Conservation (phyloP, 2,888 invertebrate genomes). For the Seira ritae region DNA sequence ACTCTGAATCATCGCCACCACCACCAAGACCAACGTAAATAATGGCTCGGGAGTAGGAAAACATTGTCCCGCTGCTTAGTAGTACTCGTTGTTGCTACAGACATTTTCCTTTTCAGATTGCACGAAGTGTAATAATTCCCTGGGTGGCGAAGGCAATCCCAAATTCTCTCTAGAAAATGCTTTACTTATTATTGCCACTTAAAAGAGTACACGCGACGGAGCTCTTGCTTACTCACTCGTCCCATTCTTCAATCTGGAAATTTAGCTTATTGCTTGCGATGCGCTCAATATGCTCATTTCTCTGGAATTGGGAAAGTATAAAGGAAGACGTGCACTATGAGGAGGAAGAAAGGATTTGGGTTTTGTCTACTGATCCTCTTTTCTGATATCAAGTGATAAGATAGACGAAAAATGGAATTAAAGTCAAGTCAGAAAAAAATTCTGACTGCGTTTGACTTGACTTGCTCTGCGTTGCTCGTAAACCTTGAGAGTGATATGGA, state of each 20-base stretch:
- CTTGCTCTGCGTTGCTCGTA: neutral
- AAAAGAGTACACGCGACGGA: conserved; percentile 23
- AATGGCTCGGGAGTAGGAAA: conserved; percentile 3
- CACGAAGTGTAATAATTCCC: conserved; percentile 38
- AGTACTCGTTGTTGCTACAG: neutral
- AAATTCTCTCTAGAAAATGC: conserved; percentile 31
- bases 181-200: conserved; percentile 39
- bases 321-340: conserved; percentile 45
- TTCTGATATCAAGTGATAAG: conserved; percentile 49
- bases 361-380: conserved; percentile 30
- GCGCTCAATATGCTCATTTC: conserved; percentile 36
- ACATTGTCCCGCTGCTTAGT: conserved; percentile 17
- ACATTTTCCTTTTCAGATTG: conserved; percentile 30
- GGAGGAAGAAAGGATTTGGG: conserved; percentile 37
- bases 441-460: neutral
- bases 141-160: conserved; percentile 35
- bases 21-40: neutral
- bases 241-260: neutral
- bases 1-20: conserved; percentile 41
- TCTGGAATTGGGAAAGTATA: neutral
- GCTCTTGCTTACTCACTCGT: neutral
- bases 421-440: conserved; percentile 18
- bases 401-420: conserved; percentile 22
- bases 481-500: neutral
- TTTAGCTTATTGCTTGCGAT: conserved; percentile 22